These are phyloP conservation scores for Vanessa tameamea DNA, from an alignment of 1,140 invertebrate genomes.

Conservation along the genomic window DNA sequence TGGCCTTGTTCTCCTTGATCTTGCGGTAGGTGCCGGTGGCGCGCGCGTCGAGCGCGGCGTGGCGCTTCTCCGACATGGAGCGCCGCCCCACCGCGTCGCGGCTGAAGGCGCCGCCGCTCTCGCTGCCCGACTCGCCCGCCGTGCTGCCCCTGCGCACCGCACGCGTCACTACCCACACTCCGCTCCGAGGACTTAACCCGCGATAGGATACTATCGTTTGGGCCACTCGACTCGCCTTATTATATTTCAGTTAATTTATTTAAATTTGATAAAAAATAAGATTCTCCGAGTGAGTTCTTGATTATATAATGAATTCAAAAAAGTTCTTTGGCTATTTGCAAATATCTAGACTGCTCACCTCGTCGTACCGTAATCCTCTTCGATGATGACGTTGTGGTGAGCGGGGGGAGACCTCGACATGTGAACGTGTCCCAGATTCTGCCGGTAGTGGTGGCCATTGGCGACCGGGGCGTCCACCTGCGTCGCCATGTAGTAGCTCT, in stretches of 20 bases:
- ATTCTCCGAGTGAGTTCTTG: not conserved
- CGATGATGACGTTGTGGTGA: slow-evolving; percentile 83
- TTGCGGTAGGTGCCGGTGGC: slow-evolving; percentile 96
- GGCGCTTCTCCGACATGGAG: slow-evolving; percentile 98
- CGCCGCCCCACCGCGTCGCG: slow-evolving; percentile 96
- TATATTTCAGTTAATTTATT: not conserved
- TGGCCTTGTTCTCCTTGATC: slow-evolving; percentile 89
- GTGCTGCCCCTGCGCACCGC: slow-evolving; percentile 40
- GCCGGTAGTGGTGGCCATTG: slow-evolving; percentile 68
- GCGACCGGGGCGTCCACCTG: slow-evolving; percentile 68
- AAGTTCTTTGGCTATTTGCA: not conserved
- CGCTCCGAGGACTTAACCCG: no score
- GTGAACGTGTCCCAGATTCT: slow-evolving; percentile 63
- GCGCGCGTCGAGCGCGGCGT: slow-evolving; percentile 96
- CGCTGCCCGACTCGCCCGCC: slow-evolving; percentile 69
- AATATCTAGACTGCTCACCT: slow-evolving; percentile 42
- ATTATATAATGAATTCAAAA: not conserved
- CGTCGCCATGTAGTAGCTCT: slow-evolving; percentile 92
- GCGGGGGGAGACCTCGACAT: slow-evolving; percentile 67
- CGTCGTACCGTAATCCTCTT: slow-evolving; percentile 84
- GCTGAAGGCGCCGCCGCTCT: slow-evolving; percentile 76
- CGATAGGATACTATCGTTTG: no score
- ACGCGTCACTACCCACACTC: not conserved
- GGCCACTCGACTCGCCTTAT: no score
- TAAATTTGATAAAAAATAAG: slow-evolving; percentile 6